A percentile compares a stretch with the other conserved stretches of the same genome.
phyloP scores from a whole-genome alignment of 2,888 invertebrate genomes.

The Mylabris sibirica region DNA sequence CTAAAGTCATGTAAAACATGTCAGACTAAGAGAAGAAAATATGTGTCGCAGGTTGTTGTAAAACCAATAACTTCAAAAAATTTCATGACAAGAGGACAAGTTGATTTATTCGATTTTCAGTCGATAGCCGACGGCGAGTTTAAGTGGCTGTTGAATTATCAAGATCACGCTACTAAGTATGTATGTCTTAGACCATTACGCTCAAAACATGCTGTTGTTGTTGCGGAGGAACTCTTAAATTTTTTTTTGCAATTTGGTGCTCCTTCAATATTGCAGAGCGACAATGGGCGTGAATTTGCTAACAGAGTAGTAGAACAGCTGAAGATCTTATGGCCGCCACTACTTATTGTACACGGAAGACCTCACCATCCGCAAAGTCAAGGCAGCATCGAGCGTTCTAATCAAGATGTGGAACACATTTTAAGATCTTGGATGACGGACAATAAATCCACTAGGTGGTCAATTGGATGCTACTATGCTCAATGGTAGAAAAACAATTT shows the following conservation, averaged over 20 bases:
- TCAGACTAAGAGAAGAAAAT: too few relatives aligned
- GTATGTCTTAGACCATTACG: not conserved
- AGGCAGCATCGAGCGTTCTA: slow-evolving; percentile 7
- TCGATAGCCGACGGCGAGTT: not conserved
- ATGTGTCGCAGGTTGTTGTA: too few relatives aligned
- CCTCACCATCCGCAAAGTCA: slow-evolving; percentile 19
- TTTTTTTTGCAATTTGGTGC: not conserved
- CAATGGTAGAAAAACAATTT: too few relatives aligned
- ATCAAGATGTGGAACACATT: slow-evolving; percentile 15
- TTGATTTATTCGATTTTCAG: not conserved
- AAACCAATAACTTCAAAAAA: too few relatives aligned
- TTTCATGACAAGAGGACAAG: not conserved
- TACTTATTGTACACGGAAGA: slow-evolving; percentile 1
- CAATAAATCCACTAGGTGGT: not conserved
- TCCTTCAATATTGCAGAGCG: not conserved
- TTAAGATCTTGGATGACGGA: slow-evolving; percentile 7
- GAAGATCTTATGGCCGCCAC: not conserved
- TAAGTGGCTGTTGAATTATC: slow-evolving; percentile 8
- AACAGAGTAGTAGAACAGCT: not conserved
- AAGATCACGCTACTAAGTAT: not conserved
- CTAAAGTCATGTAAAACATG: too few relatives aligned
- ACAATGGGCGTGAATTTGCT: not conserved
- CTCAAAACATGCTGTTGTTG: too few relatives aligned
- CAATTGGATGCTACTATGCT: too few relatives aligned
- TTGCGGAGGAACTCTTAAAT: too few relatives aligned